Percentiles rank a stretch among this genome's conserved stretches.
Conservation (phyloP, 2,888 invertebrate genomes). For the Drosophila tripunctata region DNA sequence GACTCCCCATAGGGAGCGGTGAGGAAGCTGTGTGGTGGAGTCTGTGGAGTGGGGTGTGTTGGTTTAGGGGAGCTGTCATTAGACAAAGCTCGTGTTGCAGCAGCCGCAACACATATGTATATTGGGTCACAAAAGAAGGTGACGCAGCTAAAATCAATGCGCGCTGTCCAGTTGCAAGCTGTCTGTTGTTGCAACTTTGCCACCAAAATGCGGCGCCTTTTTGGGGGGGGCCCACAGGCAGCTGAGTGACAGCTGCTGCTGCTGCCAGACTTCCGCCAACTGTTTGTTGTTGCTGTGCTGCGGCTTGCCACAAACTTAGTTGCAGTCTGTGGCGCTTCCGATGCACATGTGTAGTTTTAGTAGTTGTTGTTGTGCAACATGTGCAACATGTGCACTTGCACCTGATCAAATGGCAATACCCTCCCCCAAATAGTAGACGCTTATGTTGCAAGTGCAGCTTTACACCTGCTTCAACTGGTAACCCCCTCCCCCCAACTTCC, state of each 20-base stretch:
- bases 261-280: constrained; percentile 67
- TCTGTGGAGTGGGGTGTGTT: neutral
- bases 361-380: too few relatives aligned
- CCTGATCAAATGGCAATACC: constrained; percentile 48
- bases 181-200: neutral
- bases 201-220: constrained; percentile 17
- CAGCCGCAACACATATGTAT: constrained; percentile 23
- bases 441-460: constrained; percentile 28
- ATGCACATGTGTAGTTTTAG: constrained; percentile 30
- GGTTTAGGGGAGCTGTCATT: constrained; percentile 58
- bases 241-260: constrained; percentile 48
- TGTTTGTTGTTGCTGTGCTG: constrained; percentile 28
- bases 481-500: neutral
- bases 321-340: constrained; percentile 54
- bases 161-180: constrained; percentile 21
- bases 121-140: constrained; percentile 61
- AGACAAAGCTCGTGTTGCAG: constrained; percentile 20
- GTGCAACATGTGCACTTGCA: constrained; percentile 62
- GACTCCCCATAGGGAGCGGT: neutral
- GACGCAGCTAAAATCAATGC: constrained; percentile 79
- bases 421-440: constrained; percentile 12
- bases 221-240: constrained; percentile 12
- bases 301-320: neutral
- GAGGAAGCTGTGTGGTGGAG: too few relatives aligned
- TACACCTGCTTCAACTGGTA: constrained; percentile 32